phyloP scores from a whole-genome alignment of 1,140 invertebrate species.

The Drosophila sucinea region DNA sequence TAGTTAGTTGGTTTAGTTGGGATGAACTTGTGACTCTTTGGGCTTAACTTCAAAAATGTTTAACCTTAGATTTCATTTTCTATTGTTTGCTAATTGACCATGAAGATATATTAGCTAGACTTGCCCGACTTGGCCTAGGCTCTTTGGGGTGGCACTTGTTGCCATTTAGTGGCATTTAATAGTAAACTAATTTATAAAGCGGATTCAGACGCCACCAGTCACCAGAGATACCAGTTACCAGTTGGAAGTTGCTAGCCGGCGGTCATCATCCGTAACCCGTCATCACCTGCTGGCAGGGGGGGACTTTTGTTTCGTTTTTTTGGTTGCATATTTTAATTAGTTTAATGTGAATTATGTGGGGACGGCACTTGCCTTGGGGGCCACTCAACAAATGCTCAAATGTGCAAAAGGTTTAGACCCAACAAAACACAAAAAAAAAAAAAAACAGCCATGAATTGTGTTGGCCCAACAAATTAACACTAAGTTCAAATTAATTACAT shows the following conservation, averaged over 20 bases:
- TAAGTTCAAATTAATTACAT: slow-evolving; percentile 65
- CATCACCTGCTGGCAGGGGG: not conserved
- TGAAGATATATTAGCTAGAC: slow-evolving; percentile 55
- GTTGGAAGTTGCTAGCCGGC: not conserved
- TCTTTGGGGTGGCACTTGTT: slow-evolving; percentile 70
- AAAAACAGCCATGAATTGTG: slow-evolving; percentile 53
- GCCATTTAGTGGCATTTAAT: slow-evolving; percentile 77
- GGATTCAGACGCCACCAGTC: slow-evolving; percentile 37
- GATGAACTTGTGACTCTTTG: slow-evolving; percentile 47
- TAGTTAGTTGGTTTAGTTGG: slow-evolving; percentile 34
- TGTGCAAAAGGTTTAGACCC: slow-evolving; percentile 43
- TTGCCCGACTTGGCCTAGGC: slow-evolving; percentile 12
- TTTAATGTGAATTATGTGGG: slow-evolving; percentile 51
- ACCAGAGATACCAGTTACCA: not conserved
- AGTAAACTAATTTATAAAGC: slow-evolving; percentile 74
- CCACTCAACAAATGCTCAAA: slow-evolving; percentile 13
- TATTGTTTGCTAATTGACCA: slow-evolving; percentile 77
- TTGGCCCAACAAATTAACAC: slow-evolving; percentile 66
- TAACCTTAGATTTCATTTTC: slow-evolving; percentile 42
- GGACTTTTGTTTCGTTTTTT: slow-evolving; percentile 28
- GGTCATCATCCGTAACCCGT: slow-evolving; percentile 8
- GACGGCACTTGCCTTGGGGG: slow-evolving; percentile 44
- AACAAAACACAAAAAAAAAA: not conserved
- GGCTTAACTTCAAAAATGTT: slow-evolving; percentile 47
- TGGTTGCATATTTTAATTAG: slow-evolving; percentile 69